Base-by-base conservation (phyloP, 1,140 invertebrate species). In the Bursaphelenchus mucronatus region DNA sequence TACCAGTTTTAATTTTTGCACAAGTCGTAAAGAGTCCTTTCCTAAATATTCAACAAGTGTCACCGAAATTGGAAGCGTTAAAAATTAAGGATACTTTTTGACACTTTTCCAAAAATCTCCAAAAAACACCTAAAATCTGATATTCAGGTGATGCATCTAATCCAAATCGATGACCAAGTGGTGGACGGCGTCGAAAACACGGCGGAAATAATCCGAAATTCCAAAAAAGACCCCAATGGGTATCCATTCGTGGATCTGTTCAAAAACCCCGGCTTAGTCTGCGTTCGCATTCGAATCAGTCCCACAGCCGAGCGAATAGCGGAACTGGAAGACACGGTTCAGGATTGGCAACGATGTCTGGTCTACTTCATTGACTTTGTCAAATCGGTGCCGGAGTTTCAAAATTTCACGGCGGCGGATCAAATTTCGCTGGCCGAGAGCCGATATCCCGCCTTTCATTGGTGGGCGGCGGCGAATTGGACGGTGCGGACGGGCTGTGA, bases 301-400 rank as follows among this genome's bases (percentile, higher is more conserved):
- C 74, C 73, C 39, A 74, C 68, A 3, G 73, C 64, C n/a, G 17
- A 44, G 17, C 21, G 61, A 40, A 50, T 76, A 39, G 69, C 74
- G 2, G 45, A 46, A 5, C 15, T 76, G 13, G 43, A 45, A n/a
- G 73, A 75, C n/a, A 64, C 69, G 15, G 44, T 63, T 7, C 57
- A 75, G 19, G 76, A 79, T 61, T 76, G 78, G 63, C 40, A 63
- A 19, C 53, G 74, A 15, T 66, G 67, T 41, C 68, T 76, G 15
- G 76, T 76, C 17, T 59, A 75, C 15, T 79, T 66, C 21, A 51
- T 72, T 3, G 74, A 76, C 66, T 65, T 73, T 45, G 40, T 76
- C 10, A 63, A 64, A 50, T 44, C 63, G 21, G 30, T 76, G 40
- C 74, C 74, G 15, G 74, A 79, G 30, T 76, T 79, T 50, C 49